Percentiles rank a stretch among this genome's conserved stretches.
phyloP scores from a whole-genome alignment of 2,888 invertebrate genomes.

The Scaptomyza caliginosa region DNA sequence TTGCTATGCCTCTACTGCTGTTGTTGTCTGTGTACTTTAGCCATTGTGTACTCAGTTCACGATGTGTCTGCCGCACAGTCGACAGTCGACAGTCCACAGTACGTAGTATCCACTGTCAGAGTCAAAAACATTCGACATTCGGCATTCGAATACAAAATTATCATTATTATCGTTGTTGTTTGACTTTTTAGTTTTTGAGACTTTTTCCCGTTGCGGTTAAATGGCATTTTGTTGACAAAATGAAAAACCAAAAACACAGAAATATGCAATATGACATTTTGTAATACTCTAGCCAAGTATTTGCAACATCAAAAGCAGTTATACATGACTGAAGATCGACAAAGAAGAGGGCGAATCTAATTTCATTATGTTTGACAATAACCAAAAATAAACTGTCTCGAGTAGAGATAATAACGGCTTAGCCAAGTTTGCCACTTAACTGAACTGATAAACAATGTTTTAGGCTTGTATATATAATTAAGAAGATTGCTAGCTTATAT shows the following conservation, averaged over 20 bases:
- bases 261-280: conserved; percentile 3
- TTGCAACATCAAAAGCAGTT: neutral
- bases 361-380: neutral
- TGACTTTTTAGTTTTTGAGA: conserved; percentile 26
- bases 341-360: neutral
- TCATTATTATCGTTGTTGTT: conserved; percentile 47
- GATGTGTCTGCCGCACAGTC: conserved; percentile 46
- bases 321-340: neutral
- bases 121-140: conserved; percentile 15
- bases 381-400: neutral
- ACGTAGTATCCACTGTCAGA: conserved; percentile 2
- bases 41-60: conserved; percentile 75
- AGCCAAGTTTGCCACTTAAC: conserved; percentile 14
- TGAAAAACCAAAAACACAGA: conserved; percentile 6
- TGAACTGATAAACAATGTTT: conserved; percentile 25
- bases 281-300: conserved; percentile 14
- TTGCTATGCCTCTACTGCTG: conserved; percentile 41
- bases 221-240: conserved; percentile 52
- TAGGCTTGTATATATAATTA: neutral
- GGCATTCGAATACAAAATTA: conserved; percentile 45
- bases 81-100: neutral
- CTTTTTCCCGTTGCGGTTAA: conserved; percentile 51
- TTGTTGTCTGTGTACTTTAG: conserved; percentile 63
- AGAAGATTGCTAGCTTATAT: conserved; percentile 6
- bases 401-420: no score